These are phyloP conservation scores for Danionella dracula DNA, from an alignment of 2,797 vertebrate species.

Conservation along the genomic window DNA sequence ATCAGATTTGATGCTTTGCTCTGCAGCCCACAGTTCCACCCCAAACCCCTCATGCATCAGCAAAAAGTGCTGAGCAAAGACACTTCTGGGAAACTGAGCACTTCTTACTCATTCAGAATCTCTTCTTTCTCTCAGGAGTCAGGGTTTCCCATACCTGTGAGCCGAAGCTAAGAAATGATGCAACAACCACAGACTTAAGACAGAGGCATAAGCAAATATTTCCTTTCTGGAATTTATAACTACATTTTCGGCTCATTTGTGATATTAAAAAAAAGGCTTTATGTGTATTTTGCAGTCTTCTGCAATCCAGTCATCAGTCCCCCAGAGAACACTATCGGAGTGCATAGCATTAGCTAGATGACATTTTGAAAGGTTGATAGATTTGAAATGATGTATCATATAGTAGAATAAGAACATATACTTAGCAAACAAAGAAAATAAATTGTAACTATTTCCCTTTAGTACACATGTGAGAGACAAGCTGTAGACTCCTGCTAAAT, in stretches of 20 bases:
- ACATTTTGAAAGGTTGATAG: too few relatives aligned
- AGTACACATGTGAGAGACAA: too few relatives aligned
- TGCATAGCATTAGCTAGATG: too few relatives aligned
- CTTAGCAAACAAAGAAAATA: too few relatives aligned
- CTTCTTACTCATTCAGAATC: conserved; percentile 9
- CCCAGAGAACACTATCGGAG: too few relatives aligned
- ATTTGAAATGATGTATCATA: too few relatives aligned
- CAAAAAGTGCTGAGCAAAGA: conserved; percentile 41
- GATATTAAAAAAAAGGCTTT: neutral
- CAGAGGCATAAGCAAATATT: neutral
- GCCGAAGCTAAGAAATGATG: neutral
- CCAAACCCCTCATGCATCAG: conserved; percentile 43
- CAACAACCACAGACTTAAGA: neutral
- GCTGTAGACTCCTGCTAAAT: too few relatives aligned
- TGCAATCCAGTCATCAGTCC: too few relatives aligned
- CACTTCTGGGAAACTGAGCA: conserved; percentile 63
- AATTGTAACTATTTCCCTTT: too few relatives aligned
- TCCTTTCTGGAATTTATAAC: neutral
- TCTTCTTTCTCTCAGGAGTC: neutral
- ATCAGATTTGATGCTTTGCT: neutral
- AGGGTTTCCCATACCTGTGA: conserved; percentile 35
- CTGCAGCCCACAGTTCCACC: conserved; percentile 52
- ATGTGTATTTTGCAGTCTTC: neutral
- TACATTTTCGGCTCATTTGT: neutral
- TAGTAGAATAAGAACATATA: too few relatives aligned